Conservation (phyloP, 2,113 vertebrate species). For the Cyanistes caeruleus region DNA sequence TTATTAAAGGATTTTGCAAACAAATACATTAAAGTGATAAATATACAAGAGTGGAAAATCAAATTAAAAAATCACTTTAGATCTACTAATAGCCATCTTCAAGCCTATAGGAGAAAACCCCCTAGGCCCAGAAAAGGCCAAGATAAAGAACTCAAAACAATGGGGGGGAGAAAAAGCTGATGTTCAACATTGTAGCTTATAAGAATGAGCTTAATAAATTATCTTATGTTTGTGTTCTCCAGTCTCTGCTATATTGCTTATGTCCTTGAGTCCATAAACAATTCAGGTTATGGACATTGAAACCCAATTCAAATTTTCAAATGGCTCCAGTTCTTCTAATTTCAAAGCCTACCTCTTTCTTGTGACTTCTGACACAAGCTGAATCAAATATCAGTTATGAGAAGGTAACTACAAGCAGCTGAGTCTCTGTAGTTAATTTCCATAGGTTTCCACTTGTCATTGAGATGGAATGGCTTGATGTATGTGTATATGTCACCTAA, state of each 20-base stretch:
- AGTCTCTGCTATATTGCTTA: rapidly evolving
- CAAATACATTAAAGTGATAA: not conserved
- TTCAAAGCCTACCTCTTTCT: not conserved
- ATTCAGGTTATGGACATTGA: not conserved
- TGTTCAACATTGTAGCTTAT: not conserved
- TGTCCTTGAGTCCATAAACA: not conserved
- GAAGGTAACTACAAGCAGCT: not conserved
- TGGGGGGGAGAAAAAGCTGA: not conserved
- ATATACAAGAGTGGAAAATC: not conserved
- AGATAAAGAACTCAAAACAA: not conserved
- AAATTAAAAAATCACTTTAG: not conserved
- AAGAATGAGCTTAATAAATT: not conserved
- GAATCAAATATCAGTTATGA: not conserved
- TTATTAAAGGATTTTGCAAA: not conserved
- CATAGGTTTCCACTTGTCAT: not conserved
- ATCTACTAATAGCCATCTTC: not conserved
- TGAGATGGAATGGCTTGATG: not conserved
- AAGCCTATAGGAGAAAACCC: not conserved
- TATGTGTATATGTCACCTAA: not conserved
- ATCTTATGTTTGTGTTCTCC: not conserved
- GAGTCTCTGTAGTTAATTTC: not conserved
- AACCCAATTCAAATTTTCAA: not conserved
- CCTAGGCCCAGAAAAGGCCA: not conserved
- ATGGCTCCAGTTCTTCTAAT: not conserved
- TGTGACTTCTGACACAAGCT: not conserved